Evolutionary conservation across 2,113 vertebrate genomes (phyloP).

Genomic region (Probosciger aterrimus): DNA sequence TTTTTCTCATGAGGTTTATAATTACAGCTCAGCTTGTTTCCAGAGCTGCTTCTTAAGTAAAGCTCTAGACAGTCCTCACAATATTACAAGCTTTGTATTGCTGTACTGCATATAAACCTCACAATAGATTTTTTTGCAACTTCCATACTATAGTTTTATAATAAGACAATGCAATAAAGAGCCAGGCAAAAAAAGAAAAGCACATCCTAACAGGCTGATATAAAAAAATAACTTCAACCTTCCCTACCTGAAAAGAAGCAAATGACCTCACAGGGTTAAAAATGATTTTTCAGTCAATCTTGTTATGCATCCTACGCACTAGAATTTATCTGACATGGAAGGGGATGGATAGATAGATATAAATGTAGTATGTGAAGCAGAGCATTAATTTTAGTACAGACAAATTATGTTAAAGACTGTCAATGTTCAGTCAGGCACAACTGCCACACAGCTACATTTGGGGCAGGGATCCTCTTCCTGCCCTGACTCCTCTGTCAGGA

Average conservation of each 20-base stretch:
- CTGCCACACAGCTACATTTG: neutral
- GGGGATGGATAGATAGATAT: neutral
- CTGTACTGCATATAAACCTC: neutral
- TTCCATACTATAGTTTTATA: neutral
- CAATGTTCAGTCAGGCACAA: constrained; percentile 44
- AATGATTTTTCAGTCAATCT: neutral
- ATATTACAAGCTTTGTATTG: neutral
- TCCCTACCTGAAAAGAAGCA: neutral
- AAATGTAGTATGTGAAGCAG: constrained; percentile 39
- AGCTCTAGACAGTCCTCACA: neutral
- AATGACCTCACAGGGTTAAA: neutral
- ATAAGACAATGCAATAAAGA: neutral
- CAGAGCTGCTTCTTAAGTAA: neutral
- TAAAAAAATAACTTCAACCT: neutral
- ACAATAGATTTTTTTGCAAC: neutral
- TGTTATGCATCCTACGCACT: neutral
- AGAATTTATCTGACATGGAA: constrained; percentile 44
- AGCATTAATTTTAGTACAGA: constrained; percentile 56
- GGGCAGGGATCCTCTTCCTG: neutral
- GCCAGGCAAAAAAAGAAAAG: neutral
- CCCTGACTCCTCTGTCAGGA: neutral
- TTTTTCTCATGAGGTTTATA: neutral
- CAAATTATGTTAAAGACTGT: constrained; percentile 10
- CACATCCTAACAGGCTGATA: neutral
- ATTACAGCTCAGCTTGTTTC: neutral